Conservation (phyloP, 2,888 invertebrate genomes). For the Microplitis manilae region DNA sequence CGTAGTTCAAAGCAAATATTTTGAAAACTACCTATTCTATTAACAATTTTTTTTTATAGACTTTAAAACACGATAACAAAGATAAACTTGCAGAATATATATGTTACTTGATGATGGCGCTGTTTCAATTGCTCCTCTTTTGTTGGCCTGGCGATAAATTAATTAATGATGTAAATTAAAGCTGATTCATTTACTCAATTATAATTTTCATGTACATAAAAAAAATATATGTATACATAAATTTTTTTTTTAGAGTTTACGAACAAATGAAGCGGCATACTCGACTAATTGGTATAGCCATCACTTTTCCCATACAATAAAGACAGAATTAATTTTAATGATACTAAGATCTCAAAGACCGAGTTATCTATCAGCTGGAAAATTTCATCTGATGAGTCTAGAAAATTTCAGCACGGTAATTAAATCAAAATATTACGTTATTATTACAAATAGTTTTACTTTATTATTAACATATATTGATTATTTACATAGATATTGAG, state of each 20-base stretch:
- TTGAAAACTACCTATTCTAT: not conserved
- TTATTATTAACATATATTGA: not conserved
- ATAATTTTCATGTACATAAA: no score
- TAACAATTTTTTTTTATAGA: slow-evolving; percentile 42
- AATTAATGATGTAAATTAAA: slow-evolving; percentile 52
- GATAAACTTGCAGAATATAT: slow-evolving; percentile 54
- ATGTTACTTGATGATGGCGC: slow-evolving; percentile 60
- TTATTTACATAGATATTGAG: slow-evolving; percentile 56
- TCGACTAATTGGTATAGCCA: slow-evolving; percentile 57
- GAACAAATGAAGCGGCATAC: slow-evolving; percentile 52
- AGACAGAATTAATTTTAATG: slow-evolving; percentile 51
- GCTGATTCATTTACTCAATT: not conserved
- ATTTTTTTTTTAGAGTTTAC: slow-evolving; percentile 49
- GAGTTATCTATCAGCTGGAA: slow-evolving; percentile 58
- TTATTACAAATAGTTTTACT: not conserved
- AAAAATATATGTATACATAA: not conserved
- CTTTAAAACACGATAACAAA: slow-evolving; percentile 42
- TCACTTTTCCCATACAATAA: slow-evolving; percentile 33
- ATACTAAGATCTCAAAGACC: slow-evolving; percentile 58
- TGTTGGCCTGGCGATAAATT: slow-evolving; percentile 61
- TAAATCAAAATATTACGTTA: slow-evolving; percentile 12
- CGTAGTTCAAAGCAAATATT: not conserved
- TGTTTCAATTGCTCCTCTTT: slow-evolving; percentile 60
- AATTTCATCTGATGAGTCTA: slow-evolving; percentile 58
- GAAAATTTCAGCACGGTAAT: slow-evolving; percentile 57